Percentiles rank a stretch among this genome's conserved stretches.
Conservation (phyloP, 2,888 invertebrate genomes). For the Eristalis arbustorum region DNA sequence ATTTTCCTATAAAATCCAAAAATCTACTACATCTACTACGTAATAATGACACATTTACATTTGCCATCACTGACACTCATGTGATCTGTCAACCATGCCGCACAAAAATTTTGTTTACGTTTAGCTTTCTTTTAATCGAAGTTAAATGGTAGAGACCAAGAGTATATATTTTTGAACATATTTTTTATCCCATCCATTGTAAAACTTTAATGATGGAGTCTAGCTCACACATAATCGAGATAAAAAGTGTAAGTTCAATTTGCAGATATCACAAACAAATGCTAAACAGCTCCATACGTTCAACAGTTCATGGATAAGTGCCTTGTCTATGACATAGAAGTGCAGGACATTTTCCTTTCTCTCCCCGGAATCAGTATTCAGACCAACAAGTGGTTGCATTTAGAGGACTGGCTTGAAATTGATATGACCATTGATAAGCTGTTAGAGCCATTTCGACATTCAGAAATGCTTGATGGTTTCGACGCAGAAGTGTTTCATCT, state of each 20-base stretch:
- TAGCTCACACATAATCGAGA: constrained; percentile 54
- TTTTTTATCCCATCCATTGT: background rate
- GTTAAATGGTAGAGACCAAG: background rate
- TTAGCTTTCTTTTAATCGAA: constrained; percentile 29
- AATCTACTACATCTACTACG: background rate
- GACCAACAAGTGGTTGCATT: constrained; percentile 68
- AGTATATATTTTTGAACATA: background rate
- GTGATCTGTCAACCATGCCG: constrained; percentile 39
- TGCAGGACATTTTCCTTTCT: constrained; percentile 31
- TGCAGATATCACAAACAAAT: background rate
- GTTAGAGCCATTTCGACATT: constrained; percentile 10
- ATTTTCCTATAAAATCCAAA: background rate
- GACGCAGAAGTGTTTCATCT: constrained; percentile 36
- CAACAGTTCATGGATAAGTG: constrained; percentile 57
- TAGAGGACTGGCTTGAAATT: constrained; percentile 64
- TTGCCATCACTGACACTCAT: background rate
- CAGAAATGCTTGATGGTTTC: constrained; percentile 51
- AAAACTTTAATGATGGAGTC: constrained; percentile 33
- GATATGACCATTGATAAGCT: constrained; percentile 49
- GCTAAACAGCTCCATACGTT: background rate
- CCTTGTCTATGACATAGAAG: constrained; percentile 59
- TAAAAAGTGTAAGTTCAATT: constrained; percentile 28
- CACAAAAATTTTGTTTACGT: constrained; percentile 61
- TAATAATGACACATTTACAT: background rate
- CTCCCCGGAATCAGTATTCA: constrained; percentile 30